Percentiles rank a stretch among this genome's conserved stretches.
Evolutionary conservation across 2,113 vertebrate genomes (phyloP).

Genomic region (Haemorhous mexicanus): DNA sequence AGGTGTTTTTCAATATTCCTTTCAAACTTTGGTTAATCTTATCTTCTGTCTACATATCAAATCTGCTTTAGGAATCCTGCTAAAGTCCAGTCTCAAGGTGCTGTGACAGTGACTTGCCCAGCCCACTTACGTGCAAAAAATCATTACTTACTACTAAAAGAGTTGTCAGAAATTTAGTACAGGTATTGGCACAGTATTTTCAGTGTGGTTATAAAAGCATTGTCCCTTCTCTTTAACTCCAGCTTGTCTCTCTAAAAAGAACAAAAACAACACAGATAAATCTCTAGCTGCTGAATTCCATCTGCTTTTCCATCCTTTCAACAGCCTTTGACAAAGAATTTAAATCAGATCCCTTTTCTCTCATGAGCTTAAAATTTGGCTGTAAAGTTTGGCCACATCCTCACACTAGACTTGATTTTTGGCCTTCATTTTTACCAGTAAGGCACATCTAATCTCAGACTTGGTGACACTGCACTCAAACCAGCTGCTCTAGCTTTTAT

Average conservation of each 20-base stretch:
- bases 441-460: not conserved
- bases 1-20: not conserved
- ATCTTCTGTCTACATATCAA: not conserved
- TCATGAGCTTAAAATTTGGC: not conserved
- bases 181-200: not conserved
- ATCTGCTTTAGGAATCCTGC: not conserved
- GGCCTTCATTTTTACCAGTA: not conserved
- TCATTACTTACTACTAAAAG: not conserved
- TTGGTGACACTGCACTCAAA: not conserved
- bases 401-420: not conserved
- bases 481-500: constrained; percentile 20
- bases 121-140: not conserved
- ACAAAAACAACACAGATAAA: not conserved
- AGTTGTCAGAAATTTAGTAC: not conserved
- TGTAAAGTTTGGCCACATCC: not conserved
- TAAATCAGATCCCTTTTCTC: not conserved
- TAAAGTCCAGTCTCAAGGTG: not conserved
- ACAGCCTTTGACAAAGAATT: constrained; percentile 22
- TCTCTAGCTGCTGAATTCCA: not conserved
- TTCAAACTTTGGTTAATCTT: not conserved
- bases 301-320: constrained; percentile 7
- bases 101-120: not conserved
- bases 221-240: not conserved
- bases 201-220: not conserved
- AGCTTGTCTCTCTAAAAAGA: not conserved